phyloP scores from a whole-genome alignment of 2,888 invertebrate genomes.

The Leptopilina drosophilae region DNA sequence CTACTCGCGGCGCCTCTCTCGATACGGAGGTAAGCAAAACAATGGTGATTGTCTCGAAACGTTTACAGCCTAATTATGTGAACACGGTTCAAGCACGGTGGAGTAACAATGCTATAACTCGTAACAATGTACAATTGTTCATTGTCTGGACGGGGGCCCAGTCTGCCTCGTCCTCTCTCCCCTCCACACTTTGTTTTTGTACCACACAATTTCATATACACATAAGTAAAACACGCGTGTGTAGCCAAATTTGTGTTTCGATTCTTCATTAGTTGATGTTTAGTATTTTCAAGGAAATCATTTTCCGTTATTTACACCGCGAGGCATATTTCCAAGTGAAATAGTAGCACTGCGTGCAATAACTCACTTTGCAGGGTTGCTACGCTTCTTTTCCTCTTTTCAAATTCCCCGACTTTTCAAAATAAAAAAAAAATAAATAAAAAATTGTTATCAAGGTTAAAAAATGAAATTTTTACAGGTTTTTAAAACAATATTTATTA shows the following conservation, averaged over 20 bases:
- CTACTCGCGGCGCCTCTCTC: constrained; percentile 54
- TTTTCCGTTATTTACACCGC: not conserved
- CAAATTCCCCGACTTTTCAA: no score
- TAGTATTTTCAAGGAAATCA: not conserved
- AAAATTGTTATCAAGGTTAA: no score
- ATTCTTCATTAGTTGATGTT: constrained; percentile 5
- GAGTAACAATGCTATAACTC: constrained; percentile 77
- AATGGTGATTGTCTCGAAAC: constrained; percentile 77
- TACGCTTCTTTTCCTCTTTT: no score
- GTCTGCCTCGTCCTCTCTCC: constrained; percentile 34
- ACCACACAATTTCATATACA: constrained; percentile 20
- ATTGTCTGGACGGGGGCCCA: constrained; percentile 68
- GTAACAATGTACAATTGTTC: constrained; percentile 77
- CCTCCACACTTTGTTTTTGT: constrained; percentile 33
- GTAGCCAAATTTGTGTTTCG: constrained; percentile 1
- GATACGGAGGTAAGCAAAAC: constrained; percentile 65
- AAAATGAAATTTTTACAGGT: no score
- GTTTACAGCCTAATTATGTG: constrained; percentile 78
- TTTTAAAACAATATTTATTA: no score
- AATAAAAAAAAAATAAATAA: no score
- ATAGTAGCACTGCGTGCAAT: no score
- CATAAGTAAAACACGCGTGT: constrained; percentile 13
- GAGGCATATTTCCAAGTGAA: no score
- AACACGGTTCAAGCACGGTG: constrained; percentile 74
- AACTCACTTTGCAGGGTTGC: no score